Conservation (phyloP, 1,140 invertebrate species). For the Pissodes strobi region DNA sequence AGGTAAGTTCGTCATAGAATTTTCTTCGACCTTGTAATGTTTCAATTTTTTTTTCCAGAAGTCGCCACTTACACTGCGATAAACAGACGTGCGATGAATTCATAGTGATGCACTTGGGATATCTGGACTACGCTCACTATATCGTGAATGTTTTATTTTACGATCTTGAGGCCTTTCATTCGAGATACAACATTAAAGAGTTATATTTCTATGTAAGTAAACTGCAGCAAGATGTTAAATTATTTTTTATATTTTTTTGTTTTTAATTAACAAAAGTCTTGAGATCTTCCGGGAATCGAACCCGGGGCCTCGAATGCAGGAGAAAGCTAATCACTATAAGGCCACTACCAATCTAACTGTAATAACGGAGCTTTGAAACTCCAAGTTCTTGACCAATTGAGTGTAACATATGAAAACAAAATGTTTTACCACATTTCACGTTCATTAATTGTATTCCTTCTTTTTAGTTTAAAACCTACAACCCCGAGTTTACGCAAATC, state of each 20-base stretch:
- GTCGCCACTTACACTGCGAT: conserved; percentile 79
- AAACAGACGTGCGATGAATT: conserved; percentile 85
- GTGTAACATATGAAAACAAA: too few species aligned
- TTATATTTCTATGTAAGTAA: conserved; percentile 87
- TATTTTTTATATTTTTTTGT: too few species aligned
- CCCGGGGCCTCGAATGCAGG: too few species aligned
- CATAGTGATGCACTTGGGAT: conserved; percentile 87
- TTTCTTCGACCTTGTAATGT: not conserved
- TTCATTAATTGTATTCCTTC: too few species aligned
- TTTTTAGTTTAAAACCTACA: conserved; percentile 93
- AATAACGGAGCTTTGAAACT: too few species aligned
- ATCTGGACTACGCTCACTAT: conserved; percentile 85
- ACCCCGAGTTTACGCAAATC: conserved; percentile 92
- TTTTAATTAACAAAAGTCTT: too few species aligned
- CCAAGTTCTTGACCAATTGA: too few species aligned
- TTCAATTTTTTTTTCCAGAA: conserved; percentile 60
- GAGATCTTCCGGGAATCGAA: too few species aligned
- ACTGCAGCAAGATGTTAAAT: too few species aligned
- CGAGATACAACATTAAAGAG: conserved; percentile 81
- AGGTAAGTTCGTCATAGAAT: conserved; percentile 53
- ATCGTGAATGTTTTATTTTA: conserved; percentile 83
- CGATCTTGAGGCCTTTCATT: conserved; percentile 81
- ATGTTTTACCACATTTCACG: too few species aligned
- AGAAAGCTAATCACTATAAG: too few species aligned
- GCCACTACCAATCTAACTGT: too few species aligned